Percentiles rank a stretch among this genome's conserved stretches.
Evolutionary conservation across 2,113 vertebrate genomes (phyloP).

Genomic region (Barbus barbus): DNA sequence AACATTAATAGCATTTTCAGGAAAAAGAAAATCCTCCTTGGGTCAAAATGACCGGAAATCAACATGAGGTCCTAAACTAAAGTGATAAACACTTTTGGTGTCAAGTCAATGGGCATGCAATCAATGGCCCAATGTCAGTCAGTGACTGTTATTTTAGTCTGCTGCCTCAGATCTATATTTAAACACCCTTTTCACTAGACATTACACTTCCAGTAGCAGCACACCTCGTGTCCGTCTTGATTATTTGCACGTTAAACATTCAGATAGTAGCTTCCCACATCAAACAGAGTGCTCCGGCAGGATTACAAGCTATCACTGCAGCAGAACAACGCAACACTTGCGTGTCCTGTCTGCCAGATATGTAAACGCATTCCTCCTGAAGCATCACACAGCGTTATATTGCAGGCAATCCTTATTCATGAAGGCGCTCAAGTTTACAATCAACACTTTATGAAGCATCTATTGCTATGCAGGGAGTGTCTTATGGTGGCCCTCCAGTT

Average conservation of each 20-base stretch:
- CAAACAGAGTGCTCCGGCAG: background rate
- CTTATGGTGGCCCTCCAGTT: slow-evolving; percentile 11
- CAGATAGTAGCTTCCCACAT: background rate
- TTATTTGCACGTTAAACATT: background rate
- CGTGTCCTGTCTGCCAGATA: background rate
- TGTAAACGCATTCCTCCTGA: slow-evolving; percentile 9
- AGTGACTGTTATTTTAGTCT: too few species aligned
- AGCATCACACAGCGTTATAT: background rate
- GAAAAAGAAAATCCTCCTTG: background rate
- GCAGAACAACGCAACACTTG: slow-evolving; percentile 1
- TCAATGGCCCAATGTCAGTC: background rate
- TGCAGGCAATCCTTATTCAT: slow-evolving; percentile 29
- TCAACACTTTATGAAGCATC: slow-evolving; percentile 29
- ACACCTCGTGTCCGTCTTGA: background rate
- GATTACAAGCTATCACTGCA: slow-evolving; percentile 25
- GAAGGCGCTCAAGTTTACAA: slow-evolving; percentile 21
- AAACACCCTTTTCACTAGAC: too few species aligned
- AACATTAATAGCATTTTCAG: background rate
- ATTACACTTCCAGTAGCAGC: background rate
- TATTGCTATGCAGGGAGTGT: slow-evolving; percentile 7
- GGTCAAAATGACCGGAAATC: background rate
- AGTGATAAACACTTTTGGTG: background rate
- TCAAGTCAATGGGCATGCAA: background rate
- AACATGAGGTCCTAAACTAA: background rate
- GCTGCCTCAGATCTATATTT: too few species aligned